phyloP scores from a whole-genome alignment of 2,797 vertebrate species.

The Spea hammondii region DNA sequence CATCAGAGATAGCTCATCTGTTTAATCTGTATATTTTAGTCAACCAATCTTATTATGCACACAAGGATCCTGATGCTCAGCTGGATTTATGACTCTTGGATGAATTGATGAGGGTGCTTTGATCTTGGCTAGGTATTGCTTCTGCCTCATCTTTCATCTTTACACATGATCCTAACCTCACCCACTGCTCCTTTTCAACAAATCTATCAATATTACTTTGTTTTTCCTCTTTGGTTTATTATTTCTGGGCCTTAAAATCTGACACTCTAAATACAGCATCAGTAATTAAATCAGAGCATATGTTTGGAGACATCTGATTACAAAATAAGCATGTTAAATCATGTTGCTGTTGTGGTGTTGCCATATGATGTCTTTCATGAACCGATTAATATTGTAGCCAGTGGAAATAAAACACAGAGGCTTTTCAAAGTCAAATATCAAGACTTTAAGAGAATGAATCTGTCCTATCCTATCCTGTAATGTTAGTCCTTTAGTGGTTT shows the following conservation, averaged over 20 bases:
- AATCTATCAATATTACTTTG: constrained; percentile 60
- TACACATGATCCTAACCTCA: constrained; percentile 60
- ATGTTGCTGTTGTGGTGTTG: background rate
- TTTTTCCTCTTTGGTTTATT: constrained; percentile 45
- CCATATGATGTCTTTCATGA: background rate
- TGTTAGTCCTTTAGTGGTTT: constrained; percentile 22
- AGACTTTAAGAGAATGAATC: constrained; percentile 8
- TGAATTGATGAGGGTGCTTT: constrained; percentile 74
- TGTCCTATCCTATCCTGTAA: background rate
- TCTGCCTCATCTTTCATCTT: constrained; percentile 73
- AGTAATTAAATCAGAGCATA: background rate
- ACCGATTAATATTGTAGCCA: too few relatives aligned
- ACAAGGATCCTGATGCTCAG: constrained; percentile 68
- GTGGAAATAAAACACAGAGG: background rate
- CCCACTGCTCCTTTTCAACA: constrained; percentile 41
- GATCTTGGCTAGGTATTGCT: constrained; percentile 73
- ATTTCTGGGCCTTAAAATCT: constrained; percentile 22
- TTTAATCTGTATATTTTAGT: constrained; percentile 79
- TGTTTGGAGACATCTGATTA: background rate
- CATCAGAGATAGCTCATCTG: constrained; percentile 75
- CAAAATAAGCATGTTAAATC: background rate
- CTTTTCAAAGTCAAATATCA: constrained; percentile 15
- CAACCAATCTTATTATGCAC: constrained; percentile 76
- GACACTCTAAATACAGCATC: background rate
- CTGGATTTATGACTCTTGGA: constrained; percentile 75